Percentiles rank a stretch among this genome's conserved stretches.
These are phyloP conservation scores for Larimichthys crocea DNA, from an alignment of 2,113 vertebrate genomes.

Conservation along the genomic window DNA sequence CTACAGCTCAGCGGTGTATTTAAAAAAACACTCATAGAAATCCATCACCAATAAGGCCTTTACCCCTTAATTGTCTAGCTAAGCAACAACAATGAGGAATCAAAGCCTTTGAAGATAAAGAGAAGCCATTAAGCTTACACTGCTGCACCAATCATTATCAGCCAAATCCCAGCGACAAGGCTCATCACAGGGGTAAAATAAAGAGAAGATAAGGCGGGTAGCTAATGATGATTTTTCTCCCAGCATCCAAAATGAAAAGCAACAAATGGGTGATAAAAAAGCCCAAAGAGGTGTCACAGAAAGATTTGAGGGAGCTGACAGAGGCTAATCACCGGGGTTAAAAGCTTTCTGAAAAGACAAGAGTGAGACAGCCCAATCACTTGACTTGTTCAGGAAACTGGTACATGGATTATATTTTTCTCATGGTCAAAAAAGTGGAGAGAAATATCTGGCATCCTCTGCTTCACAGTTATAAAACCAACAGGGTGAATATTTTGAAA, in stretches of 20 bases:
- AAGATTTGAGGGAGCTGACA: conserved; percentile 56
- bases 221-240: conserved; percentile 75
- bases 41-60: conserved; percentile 67
- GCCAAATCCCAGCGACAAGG: conserved; percentile 73
- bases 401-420: conserved; percentile 47
- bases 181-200: conserved; percentile 74
- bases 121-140: conserved; percentile 79
- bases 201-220: conserved; percentile 76
- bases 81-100: conserved; percentile 77
- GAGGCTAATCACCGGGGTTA: conserved; percentile 73
- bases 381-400: conserved; percentile 38
- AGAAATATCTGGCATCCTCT: conserved; percentile 4
- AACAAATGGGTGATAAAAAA: conserved; percentile 71
- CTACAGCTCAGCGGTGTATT: conserved; percentile 38
- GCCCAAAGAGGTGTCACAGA: conserved; percentile 66
- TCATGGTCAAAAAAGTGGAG: conserved; percentile 29
- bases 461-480: neutral
- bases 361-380: conserved; percentile 44
- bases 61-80: conserved; percentile 74
- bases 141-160: conserved; percentile 80
- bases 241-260: conserved; percentile 64
- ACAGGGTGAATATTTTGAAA: neutral
- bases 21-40: conserved; percentile 51
- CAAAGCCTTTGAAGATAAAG: conserved; percentile 83
- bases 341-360: conserved; percentile 65